phyloP scores from a whole-genome alignment of 2,113 vertebrate genomes.

The Sus scrofa region T2T-Sscrofa CM000822.6:48350501-48351000 shows the following conservation, averaged over 20 bases:
- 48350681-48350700: conserved; percentile 71
- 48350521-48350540: neutral
- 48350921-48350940: conserved; percentile 50
- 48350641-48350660: conserved; percentile 58
- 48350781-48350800: conserved; percentile 71
- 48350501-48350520: neutral
- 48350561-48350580: conserved; percentile 38
- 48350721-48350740: conserved; percentile 65
- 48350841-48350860: conserved; percentile 68
- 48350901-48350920: conserved; percentile 9
- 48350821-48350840: conserved; percentile 66
- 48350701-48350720: conserved; percentile 60
- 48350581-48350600: conserved; percentile 37
- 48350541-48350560: conserved; percentile 52
- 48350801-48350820: conserved; percentile 57
- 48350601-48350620: conserved; percentile 35
- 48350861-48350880: conserved; percentile 61
- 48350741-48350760: conserved; percentile 62
- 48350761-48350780: conserved; percentile 75
- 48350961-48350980: neutral
- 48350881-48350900: conserved; percentile 31
- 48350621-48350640: conserved; percentile 69
- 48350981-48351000: neutral
- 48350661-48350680: conserved; percentile 62
- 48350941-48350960: neutral